Evolutionary conservation across 2,797 vertebrate species (phyloP).

Genomic region (Melanotaenia nigrans): DNA sequence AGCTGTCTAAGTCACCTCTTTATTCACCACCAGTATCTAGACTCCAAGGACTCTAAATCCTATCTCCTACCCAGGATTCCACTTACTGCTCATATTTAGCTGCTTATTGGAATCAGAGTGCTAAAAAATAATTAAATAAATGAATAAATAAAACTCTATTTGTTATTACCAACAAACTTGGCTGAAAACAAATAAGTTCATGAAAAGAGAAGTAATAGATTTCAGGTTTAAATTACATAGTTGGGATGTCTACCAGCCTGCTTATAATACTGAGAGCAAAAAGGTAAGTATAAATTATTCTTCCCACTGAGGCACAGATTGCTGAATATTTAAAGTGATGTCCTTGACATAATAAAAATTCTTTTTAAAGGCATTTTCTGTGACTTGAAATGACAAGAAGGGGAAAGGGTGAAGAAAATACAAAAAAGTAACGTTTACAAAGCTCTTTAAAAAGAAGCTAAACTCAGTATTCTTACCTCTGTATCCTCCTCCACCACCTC

Average conservation of each 20-base stretch:
- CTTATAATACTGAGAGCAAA: not conserved
- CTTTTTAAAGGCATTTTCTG: not conserved
- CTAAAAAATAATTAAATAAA: not conserved
- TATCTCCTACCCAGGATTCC: not conserved
- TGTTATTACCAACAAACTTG: not conserved
- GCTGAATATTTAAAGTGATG: not conserved
- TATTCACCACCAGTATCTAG: not conserved
- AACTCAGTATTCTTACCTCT: slow-evolving; percentile 76
- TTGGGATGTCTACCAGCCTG: not conserved
- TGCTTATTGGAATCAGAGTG: not conserved
- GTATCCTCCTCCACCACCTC: slow-evolving; percentile 91
- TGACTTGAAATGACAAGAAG: not conserved
- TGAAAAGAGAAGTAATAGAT: not conserved
- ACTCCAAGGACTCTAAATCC: not conserved
- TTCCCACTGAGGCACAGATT: not conserved
- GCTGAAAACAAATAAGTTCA: not conserved
- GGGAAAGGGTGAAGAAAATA: not conserved
- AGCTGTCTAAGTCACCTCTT: no score
- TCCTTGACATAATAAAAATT: not conserved
- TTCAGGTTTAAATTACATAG: not conserved
- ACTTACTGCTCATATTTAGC: not conserved
- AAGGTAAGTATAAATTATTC: not conserved
- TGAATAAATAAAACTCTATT: not conserved
- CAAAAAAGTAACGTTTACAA: no score
- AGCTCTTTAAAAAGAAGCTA: not conserved